A percentile compares a stretch with the other conserved stretches of the same genome.
Evolutionary conservation across 2,113 vertebrate genomes (phyloP).

Genomic region (Dryoscopus gambensis): DNA sequence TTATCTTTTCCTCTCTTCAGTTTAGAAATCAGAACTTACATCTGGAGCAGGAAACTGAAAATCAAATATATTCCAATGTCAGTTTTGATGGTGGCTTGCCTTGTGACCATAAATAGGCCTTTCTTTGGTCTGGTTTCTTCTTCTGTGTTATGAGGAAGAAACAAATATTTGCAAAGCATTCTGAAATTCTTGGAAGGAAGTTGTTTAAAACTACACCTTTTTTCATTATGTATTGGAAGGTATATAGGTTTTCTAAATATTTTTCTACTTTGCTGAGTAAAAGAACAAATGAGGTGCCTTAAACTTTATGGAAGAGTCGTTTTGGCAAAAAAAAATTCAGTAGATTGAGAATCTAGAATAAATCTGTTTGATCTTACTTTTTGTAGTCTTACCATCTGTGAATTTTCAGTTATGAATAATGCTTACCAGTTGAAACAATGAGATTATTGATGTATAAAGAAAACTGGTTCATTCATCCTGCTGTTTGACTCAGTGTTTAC

Average conservation of each 20-base stretch:
- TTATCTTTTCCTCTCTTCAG: neutral
- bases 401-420: neutral
- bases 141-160: neutral
- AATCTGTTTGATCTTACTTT: neutral
- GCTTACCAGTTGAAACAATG: neutral
- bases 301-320: neutral
- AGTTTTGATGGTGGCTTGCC: neutral
- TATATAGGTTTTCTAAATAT: neutral
- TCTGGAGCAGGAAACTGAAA: neutral
- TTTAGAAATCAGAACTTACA: neutral
- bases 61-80: neutral
- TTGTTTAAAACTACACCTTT: neutral
- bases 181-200: neutral
- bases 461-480: neutral
- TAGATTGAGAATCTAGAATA: neutral
- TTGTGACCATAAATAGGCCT: neutral
- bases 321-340: neutral
- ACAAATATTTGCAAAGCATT: neutral
- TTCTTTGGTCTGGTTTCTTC: neutral
- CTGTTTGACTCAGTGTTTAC: neutral
- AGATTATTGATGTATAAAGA: neutral
- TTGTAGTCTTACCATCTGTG: neutral
- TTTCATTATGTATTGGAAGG: neutral
- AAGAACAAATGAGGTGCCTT: neutral
- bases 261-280: neutral